Conservation (phyloP, 2,113 vertebrate genomes). For the Orthochromis malagaraziensis region DNA sequence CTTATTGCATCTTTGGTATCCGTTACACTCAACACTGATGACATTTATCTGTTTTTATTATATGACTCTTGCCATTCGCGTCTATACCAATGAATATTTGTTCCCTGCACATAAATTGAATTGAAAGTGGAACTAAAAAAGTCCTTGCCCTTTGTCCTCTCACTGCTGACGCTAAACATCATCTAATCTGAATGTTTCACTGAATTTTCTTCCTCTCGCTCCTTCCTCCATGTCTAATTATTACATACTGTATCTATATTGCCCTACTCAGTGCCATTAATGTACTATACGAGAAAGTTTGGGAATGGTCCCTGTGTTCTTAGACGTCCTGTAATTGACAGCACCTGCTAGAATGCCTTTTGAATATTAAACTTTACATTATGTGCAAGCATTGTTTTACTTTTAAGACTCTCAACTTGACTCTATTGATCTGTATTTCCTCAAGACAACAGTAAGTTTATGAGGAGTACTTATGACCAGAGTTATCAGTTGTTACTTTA, state of each 20-base stretch:
- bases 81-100: background rate
- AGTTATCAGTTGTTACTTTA: background rate
- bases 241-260: background rate
- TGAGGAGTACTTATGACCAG: background rate
- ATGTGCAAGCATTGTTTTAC: background rate
- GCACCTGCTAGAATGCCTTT: background rate
- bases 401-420: background rate
- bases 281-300: background rate
- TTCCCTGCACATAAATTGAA: background rate
- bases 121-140: background rate
- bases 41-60: background rate
- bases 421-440: background rate
- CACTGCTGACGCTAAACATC: background rate
- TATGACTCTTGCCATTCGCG: background rate
- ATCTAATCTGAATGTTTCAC: background rate
- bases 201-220: background rate
- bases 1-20: background rate
- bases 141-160: background rate
- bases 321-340: background rate
- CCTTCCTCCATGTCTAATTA: background rate
- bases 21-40: background rate
- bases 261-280: background rate
- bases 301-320: background rate
- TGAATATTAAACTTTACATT: background rate
- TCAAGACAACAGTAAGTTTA: background rate